These are phyloP conservation scores for Monomorium pharaonis DNA, from an alignment of 1,140 invertebrate species.

Conservation along the genomic window DNA sequence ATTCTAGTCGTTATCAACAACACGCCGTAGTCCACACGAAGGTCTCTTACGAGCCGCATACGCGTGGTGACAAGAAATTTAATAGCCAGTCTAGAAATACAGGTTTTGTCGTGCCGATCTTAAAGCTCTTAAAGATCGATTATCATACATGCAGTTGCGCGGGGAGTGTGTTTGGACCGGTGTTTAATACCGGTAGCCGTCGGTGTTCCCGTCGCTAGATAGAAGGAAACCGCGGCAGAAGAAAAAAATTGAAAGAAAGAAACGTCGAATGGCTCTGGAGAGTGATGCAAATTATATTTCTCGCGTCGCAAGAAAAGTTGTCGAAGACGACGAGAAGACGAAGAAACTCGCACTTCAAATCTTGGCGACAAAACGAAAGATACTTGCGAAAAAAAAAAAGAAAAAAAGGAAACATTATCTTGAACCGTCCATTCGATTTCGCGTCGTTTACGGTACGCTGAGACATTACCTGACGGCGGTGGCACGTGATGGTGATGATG, in stretches of 20 bases:
- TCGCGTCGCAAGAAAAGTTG: background rate
- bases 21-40: constrained; percentile 20
- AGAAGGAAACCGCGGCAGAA: background rate
- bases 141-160: constrained; percentile 57
- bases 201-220: background rate
- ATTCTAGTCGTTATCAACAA: constrained; percentile 19
- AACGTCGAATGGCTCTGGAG: constrained; percentile 4
- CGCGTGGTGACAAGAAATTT: constrained; percentile 72
- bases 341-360: background rate
- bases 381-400: no score
- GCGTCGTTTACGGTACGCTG: background rate
- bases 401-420: background rate
- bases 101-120: constrained; percentile 70
- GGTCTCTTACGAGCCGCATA: constrained; percentile 29
- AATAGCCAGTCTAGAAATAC: constrained; percentile 75
- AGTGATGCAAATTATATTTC: background rate
- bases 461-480: constrained; percentile 75
- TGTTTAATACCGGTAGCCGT: constrained; percentile 66
- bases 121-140: constrained; percentile 76
- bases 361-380: background rate
- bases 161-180: constrained; percentile 62
- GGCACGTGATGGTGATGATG: constrained; percentile 79
- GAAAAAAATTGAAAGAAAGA: background rate
- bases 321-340: background rate
- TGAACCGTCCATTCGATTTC: constrained; percentile 56